Conservation (phyloP, 2,113 vertebrate genomes). For the Probosciger aterrimus region DNA sequence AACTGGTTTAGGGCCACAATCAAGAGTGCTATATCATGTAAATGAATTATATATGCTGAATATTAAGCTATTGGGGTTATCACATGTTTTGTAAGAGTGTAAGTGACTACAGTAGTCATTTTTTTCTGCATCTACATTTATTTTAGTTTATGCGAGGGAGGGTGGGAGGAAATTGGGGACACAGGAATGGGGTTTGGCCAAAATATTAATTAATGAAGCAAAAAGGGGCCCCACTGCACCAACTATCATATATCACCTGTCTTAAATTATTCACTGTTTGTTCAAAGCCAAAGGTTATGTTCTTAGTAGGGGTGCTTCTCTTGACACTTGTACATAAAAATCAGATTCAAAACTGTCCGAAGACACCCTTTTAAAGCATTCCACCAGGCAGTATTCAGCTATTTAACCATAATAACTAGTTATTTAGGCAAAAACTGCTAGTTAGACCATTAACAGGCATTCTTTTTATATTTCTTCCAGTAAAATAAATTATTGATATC, state of each 20-base stretch:
- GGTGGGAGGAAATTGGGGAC: conserved; percentile 53
- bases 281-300: conserved; percentile 91
- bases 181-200: conserved; percentile 61
- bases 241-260: conserved; percentile 75
- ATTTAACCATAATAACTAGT: conserved; percentile 83
- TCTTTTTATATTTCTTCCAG: conserved; percentile 95
- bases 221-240: conserved; percentile 79
- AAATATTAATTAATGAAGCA: conserved; percentile 73
- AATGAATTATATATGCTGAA: conserved; percentile 88
- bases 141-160: conserved; percentile 73
- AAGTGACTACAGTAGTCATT: conserved; percentile 85
- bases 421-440: conserved; percentile 81
- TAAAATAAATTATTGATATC: conserved; percentile 93
- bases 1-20: conserved; percentile 82
- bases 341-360: conserved; percentile 77
- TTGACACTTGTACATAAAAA: conserved; percentile 72
- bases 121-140: conserved; percentile 80
- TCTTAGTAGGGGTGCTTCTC: conserved; percentile 72
- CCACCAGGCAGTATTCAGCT: conserved; percentile 83
- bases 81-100: conserved; percentile 88
- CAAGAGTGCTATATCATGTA: conserved; percentile 89
- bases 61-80: conserved; percentile 87
- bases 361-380: conserved; percentile 78
- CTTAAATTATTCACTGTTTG: conserved; percentile 81
- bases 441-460: conserved; percentile 85